Conservation (phyloP, 1,140 invertebrate genomes). For the Tetragnatha versicolor region DNA sequence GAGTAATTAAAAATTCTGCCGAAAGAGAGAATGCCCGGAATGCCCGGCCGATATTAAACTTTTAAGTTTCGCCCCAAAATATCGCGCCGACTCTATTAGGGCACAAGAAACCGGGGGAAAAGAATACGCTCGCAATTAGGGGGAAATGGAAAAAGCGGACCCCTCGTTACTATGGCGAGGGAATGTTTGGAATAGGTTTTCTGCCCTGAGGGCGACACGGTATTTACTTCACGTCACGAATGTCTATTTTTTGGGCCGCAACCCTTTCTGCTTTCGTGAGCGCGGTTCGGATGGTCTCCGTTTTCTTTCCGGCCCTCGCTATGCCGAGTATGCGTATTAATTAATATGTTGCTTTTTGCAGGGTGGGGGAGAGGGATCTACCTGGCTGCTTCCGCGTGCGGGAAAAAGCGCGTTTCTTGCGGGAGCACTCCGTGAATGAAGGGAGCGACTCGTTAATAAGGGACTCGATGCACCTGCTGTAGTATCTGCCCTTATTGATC, state of each 20-base stretch:
- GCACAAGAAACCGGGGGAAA: constrained; percentile 13
- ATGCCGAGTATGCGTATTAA: too few relatives aligned
- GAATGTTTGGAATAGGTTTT: constrained; percentile 40
- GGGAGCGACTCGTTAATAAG: too few relatives aligned
- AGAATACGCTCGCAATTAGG: constrained; percentile 37
- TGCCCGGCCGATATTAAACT: constrained; percentile 46
- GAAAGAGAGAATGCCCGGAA: constrained; percentile 43
- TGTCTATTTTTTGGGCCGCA: constrained; percentile 31
- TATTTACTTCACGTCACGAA: constrained; percentile 30
- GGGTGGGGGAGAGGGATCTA: too few relatives aligned
- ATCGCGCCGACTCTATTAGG: constrained; percentile 31
- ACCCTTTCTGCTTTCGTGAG: too few relatives aligned
- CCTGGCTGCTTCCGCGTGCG: too few relatives aligned
- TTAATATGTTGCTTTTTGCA: too few relatives aligned
- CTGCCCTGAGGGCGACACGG: constrained; percentile 15
- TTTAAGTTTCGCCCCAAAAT: constrained; percentile 46
- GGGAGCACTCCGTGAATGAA: too few relatives aligned
- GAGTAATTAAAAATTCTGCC: constrained; percentile 54
- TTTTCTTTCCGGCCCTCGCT: too few relatives aligned
- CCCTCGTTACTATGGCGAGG: constrained; percentile 10
- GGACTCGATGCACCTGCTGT: too few relatives aligned
- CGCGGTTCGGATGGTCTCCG: too few relatives aligned
- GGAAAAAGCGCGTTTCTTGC: too few relatives aligned
- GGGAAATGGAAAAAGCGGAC: constrained; percentile 10
- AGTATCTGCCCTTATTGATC: too few relatives aligned